phyloP scores from a whole-genome alignment of 92 coral and sea anemone species.

The Heliopora coerulea region DNA sequence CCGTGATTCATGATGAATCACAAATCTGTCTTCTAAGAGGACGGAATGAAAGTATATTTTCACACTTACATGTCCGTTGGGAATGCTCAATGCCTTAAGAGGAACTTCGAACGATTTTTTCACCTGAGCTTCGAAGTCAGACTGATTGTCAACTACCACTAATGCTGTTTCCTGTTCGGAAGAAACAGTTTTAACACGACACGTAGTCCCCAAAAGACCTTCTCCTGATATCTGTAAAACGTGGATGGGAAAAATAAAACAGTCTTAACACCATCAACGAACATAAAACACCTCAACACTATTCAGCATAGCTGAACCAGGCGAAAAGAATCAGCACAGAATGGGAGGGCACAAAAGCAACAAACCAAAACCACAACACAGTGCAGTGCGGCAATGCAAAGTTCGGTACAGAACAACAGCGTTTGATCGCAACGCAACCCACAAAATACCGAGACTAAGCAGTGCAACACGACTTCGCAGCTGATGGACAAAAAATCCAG shows the following conservation, averaged over 20 bases:
- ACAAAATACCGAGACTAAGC: too few species aligned
- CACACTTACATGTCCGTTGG: not conserved
- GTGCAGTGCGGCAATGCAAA: not conserved
- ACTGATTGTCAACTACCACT: not conserved
- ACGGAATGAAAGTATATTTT: not conserved
- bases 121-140: not conserved
- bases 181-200: slow-evolving; percentile 20
- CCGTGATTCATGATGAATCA: not conserved
- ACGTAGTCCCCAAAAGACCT: slow-evolving; percentile 6
- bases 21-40: too few species aligned
- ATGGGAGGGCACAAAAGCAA: too few species aligned
- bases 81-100: slow-evolving; percentile 13
- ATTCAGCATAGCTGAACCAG: too few species aligned
- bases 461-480: too few species aligned
- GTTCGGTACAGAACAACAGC: not conserved
- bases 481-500: too few species aligned
- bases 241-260: not conserved
- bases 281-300: too few species aligned
- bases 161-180: slow-evolving; percentile 25
- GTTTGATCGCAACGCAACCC: too few species aligned
- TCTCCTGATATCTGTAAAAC: slow-evolving; percentile 22
- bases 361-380: too few species aligned
- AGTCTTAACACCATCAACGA: too few species aligned
- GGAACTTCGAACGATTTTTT: slow-evolving; percentile 26
- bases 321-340: too few species aligned